Conservation (phyloP, 2,113 vertebrate genomes). For the Coryphaenoides rupestris region DNA sequence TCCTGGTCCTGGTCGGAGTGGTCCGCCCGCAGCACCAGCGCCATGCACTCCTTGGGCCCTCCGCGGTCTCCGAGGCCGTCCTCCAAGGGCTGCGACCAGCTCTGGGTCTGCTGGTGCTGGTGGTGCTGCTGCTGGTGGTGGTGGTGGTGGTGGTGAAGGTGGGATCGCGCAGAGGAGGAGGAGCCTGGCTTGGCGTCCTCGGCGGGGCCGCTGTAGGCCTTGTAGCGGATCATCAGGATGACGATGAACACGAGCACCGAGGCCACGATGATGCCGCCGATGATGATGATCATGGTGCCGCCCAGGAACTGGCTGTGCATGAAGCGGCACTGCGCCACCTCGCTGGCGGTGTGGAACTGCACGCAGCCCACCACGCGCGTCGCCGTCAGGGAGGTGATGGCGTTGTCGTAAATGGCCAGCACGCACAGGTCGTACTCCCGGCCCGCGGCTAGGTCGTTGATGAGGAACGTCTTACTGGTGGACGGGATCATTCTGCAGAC, state of each 20-base stretch:
- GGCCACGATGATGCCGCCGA: conserved; percentile 92
- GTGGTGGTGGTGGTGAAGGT: conserved; percentile 76
- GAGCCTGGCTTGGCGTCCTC: conserved; percentile 71
- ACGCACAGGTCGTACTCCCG: conserved; percentile 91
- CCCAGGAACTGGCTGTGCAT: conserved; percentile 89
- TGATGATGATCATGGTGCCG: conserved; percentile 95
- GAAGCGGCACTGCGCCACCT: conserved; percentile 81
- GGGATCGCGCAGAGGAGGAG: conserved; percentile 80
- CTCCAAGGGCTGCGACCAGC: conserved; percentile 57
- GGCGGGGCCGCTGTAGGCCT: conserved; percentile 78
- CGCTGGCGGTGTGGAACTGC: conserved; percentile 82
- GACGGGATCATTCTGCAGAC: conserved; percentile 87
- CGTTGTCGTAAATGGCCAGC: conserved; percentile 87
- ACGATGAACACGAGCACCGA: conserved; percentile 94
- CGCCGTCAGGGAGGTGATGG: conserved; percentile 81
- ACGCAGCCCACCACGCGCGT: conserved; percentile 87
- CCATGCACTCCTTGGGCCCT: conserved; percentile 69
- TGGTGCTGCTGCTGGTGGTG: conserved; percentile 72
- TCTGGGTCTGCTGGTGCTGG: conserved; percentile 77
- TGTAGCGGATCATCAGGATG: conserved; percentile 95
- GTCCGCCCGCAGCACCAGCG: conserved; percentile 66
- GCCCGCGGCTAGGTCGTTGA: conserved; percentile 87
- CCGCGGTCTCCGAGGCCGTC: conserved; percentile 58
- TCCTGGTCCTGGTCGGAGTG: conserved; percentile 16
- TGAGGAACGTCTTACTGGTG: conserved; percentile 84